Conservation (phyloP, 2,797 vertebrate genomes). For the Chiloscyllium punctatum region DNA sequence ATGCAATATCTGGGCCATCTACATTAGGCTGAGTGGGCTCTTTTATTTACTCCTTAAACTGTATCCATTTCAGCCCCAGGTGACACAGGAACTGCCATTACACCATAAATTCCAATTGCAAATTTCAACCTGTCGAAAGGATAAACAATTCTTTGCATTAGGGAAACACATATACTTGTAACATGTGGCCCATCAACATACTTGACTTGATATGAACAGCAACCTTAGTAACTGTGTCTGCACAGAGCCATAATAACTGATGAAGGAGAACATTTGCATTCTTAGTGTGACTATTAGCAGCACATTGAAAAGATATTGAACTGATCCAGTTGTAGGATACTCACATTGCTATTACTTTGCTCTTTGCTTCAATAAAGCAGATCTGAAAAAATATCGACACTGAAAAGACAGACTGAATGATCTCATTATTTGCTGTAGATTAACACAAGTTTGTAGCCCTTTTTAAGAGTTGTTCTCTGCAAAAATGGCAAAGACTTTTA, state of each 20-base stretch:
- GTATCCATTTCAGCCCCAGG: neutral
- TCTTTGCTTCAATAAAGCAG: neutral
- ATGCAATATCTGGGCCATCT: slow-evolving; percentile 75
- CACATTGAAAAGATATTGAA: neutral
- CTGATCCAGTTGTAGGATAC: neutral
- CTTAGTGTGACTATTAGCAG: neutral
- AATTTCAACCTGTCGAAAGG: neutral
- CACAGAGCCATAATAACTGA: neutral
- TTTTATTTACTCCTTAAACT: slow-evolving; percentile 3
- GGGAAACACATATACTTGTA: neutral
- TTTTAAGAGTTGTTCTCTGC: neutral
- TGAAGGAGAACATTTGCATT: neutral
- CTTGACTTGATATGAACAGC: neutral
- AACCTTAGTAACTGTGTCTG: neutral
- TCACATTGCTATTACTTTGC: neutral
- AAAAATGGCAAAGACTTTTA: neutral
- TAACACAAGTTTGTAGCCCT: neutral
- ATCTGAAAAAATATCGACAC: neutral
- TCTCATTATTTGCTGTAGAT: neutral
- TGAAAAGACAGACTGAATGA: neutral
- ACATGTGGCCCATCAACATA: neutral
- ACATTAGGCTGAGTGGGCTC: slow-evolving; percentile 49
- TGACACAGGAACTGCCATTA: neutral
- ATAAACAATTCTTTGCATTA: neutral
- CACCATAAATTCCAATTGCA: neutral